A percentile compares a stretch with the other conserved stretches of the same genome.
These are phyloP conservation scores for Crocallis elinguaria DNA, from an alignment of 2,888 invertebrate genomes.

Conservation along the genomic window DNA sequence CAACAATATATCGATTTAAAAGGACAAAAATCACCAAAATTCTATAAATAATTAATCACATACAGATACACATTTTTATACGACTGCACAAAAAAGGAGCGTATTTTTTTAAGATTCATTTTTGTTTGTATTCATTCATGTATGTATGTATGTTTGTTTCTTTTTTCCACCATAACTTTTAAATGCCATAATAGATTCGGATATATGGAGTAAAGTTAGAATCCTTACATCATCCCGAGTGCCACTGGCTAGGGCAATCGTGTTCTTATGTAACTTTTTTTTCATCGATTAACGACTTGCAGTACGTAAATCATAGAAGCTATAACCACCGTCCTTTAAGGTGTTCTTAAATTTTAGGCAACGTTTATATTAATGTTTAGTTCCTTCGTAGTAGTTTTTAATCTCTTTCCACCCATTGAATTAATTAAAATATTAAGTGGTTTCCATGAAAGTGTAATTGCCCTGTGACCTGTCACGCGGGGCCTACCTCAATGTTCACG, in stretches of 20 bases:
- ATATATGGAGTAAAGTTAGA: too few relatives aligned
- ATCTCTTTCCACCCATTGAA: constrained; percentile 5
- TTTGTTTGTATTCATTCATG: too few relatives aligned
- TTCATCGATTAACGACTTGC: background rate
- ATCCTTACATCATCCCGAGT: background rate
- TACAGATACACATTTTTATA: too few relatives aligned
- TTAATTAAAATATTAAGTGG: constrained; percentile 29
- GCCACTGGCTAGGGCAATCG: too few relatives aligned
- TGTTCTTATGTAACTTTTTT: background rate
- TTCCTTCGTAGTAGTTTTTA: background rate
- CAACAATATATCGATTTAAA: too few relatives aligned
- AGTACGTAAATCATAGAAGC: background rate
- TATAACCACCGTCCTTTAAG: background rate
- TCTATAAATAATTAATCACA: too few relatives aligned
- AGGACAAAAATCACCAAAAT: too few relatives aligned
- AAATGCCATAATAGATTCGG: too few relatives aligned
- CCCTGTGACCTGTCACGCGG: constrained; percentile 41
- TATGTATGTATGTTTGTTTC: too few relatives aligned
- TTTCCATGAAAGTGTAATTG: constrained; percentile 27
- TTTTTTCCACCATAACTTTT: too few relatives aligned
- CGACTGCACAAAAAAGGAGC: too few relatives aligned
- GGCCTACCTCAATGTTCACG: constrained; percentile 52
- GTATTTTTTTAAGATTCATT: too few relatives aligned
- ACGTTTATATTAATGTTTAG: background rate
- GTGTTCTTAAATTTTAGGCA: background rate